These are phyloP conservation scores for Frieseomelitta varia DNA, from an alignment of 1,140 invertebrate species.

Conservation along the genomic window DNA sequence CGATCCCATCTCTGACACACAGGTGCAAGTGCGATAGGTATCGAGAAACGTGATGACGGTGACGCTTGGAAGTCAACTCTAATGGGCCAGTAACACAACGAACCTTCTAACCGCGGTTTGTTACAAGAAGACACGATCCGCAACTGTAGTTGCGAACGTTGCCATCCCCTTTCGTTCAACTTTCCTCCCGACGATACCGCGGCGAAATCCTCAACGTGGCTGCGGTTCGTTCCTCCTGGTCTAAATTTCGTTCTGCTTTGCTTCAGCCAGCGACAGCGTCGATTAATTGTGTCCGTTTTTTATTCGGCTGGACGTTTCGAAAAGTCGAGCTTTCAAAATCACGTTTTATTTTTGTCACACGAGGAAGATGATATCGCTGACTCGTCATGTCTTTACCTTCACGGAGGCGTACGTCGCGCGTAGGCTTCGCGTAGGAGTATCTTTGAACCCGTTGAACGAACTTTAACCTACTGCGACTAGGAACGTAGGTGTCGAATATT, in stretches of 20 bases:
- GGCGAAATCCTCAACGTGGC: conserved; percentile 25
- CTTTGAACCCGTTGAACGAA: background rate
- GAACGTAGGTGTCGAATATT: conserved; percentile 4
- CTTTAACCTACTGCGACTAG: background rate
- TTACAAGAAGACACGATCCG: conserved; percentile 54
- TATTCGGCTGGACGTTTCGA: too few species aligned
- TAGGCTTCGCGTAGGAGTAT: background rate
- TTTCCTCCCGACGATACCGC: background rate
- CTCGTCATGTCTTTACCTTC: background rate
- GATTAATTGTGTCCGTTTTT: background rate
- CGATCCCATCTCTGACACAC: too few species aligned
- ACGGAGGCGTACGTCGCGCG: background rate
- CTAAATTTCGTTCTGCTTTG: conserved; percentile 39
- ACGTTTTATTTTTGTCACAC: background rate
- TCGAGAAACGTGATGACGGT: background rate
- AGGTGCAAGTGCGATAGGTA: background rate
- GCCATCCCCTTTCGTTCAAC: background rate
- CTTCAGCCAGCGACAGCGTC: background rate
- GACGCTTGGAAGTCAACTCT: background rate
- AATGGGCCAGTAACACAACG: background rate
- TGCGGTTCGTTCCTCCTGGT: conserved; percentile 47
- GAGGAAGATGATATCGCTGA: background rate
- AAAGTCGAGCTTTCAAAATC: too few species aligned
- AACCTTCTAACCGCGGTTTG: conserved; percentile 30
- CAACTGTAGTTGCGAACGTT: conserved; percentile 25